Base-by-base conservation (phyloP, 2,888 invertebrate species). In the Aleiodes testaceus region DNA sequence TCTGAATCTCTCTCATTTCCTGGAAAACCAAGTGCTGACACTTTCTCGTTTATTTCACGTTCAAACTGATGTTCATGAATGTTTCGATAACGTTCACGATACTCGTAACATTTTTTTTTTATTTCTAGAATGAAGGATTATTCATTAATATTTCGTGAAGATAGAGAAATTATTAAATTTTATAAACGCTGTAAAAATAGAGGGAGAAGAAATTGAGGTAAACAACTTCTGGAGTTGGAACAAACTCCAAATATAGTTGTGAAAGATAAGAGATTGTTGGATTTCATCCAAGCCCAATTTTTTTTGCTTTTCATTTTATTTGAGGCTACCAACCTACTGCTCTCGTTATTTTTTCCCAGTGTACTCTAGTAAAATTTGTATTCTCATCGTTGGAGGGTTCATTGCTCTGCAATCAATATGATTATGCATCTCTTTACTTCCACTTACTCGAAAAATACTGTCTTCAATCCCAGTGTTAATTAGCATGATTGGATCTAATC, bases 1-100 rank as follows among this genome's bases (percentile, higher is more conserved):
- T 12, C 18, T 36, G 49, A 26, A 65, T 65, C 45, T 63, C 63
- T 73, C 64, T 73, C 69, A 66, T 68, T 68, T 53, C 59, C 63
- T 61, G 53, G 63, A 42, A 12, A 42, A 22, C 61, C 42, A 66
- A 68, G 66, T 73, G 69, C 66, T 75, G 73, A 73, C 75, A 73
- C 66, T 75, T 75, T 75, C 75, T 72, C 75, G 74, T 75, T 75
- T 72, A 73, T 75, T 73, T 55, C 44, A 36, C 42, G 61, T 49
- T 59, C 63, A 50, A 49, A 16, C 20, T 66, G 66, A 70, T 45
- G 64, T 22, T 42, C 47, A 42, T 59, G 16, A 42, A 49, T 49
- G 49, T 49, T 49, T 14, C 59, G 16, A 36, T 59, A 59, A 59
- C 59, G 59, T 59, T 59, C 16, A 59, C 18, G 36, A 42, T 18